Evolutionary conservation across 2,888 invertebrate genomes (phyloP), one percentile per base, ranked within the genome.

Genomic region (Acleris literana): DNA sequence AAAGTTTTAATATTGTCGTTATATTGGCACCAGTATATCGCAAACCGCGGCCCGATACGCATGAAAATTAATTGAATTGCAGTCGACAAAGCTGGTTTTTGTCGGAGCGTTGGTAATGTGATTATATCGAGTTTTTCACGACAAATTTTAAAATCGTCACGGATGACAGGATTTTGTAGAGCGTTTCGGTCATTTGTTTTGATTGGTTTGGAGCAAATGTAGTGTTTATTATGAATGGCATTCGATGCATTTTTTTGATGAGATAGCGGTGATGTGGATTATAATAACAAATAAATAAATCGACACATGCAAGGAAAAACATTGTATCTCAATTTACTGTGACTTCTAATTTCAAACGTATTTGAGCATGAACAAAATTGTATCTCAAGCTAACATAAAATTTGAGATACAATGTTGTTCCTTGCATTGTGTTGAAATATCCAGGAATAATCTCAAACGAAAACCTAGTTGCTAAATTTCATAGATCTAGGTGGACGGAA

Each of bases 11-110:
- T 49, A 49, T 39, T 51, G 5, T n/a, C 16, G 39, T 3, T 20
- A 16, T 52, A 58, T 63, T 16, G 44, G 46, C 46, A 53, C 25
- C 33, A 33, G 16, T 48, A 25, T 48, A 64, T 48, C 58, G 46
- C 20, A 53, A 49, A 75, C 71, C 74, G 74, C 75, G 74, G 70
- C 79, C 74, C 80, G 79, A 84, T 84, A 84, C 76, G 81, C 76
- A 81, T 85, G 74, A 76, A 81, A 80, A 82, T 84, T 85, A 84
- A 90, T 88, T 85, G 80, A 83, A 86, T 87, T 81, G 85, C 76
- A 77, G 76, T 46, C 79, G 79, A 83, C 84, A 85, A 85, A 85
- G 82, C 79, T 79, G 82, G 83, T 84, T 84, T 81, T 79, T 79
- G 77, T 80, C 76, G 79, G 79, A 80, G 82, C 83, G 74, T 75